phyloP scores from a whole-genome alignment of 1,140 invertebrate species.

The Apis florea region DNA sequence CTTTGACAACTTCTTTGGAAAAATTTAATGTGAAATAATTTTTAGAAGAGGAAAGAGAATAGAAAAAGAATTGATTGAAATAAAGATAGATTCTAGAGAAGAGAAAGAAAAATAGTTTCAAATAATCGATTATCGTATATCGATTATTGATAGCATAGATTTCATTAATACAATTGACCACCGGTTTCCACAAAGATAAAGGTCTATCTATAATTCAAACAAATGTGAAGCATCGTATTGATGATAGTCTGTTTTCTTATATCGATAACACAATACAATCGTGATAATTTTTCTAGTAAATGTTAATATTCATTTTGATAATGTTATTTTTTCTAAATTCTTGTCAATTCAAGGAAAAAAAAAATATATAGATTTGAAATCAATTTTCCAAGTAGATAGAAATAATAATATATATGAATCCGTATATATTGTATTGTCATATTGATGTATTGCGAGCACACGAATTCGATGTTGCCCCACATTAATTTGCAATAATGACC shows the following conservation, averaged over 20 bases:
- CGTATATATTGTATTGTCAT: too few species aligned
- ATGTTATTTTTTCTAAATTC: not conserved
- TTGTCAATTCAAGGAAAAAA: not conserved
- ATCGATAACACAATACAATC: constrained; percentile 14
- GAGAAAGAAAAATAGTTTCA: not conserved
- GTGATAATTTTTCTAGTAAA: constrained; percentile 3
- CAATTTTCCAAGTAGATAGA: not conserved
- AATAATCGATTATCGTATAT: not conserved
- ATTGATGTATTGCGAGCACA: too few species aligned
- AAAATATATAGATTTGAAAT: not conserved
- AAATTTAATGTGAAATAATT: not conserved
- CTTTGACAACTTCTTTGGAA: not conserved
- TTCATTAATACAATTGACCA: not conserved
- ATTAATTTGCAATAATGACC: not conserved
- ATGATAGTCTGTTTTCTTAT: constrained; percentile 3
- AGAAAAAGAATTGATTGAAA: not conserved
- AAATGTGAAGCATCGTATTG: not conserved
- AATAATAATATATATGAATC: not conserved
- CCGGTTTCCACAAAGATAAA: not conserved
- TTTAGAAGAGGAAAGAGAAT: not conserved
- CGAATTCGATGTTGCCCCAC: too few species aligned
- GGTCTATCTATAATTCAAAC: not conserved
- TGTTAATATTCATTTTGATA: constrained; percentile 18
- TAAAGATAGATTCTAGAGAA: not conserved
- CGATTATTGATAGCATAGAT: not conserved